phyloP scores from a whole-genome alignment of 1,140 invertebrate species.

The Kradibia gibbosae region DNA sequence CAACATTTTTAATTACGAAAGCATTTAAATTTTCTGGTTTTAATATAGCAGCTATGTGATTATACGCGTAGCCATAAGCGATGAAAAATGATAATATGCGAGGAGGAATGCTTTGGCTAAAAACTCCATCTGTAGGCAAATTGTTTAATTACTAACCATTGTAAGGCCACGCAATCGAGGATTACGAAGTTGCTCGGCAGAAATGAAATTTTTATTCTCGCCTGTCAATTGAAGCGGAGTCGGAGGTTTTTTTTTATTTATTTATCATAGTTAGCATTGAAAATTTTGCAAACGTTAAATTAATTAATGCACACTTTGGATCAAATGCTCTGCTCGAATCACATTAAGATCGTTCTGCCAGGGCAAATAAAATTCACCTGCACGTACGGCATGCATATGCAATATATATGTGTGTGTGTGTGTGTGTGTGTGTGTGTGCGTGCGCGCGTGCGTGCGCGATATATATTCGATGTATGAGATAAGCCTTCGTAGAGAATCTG shows the following conservation, averaged over 20 bases:
- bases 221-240: neutral
- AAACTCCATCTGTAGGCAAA: constrained; percentile 73
- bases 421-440: too few species aligned
- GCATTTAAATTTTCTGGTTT: constrained; percentile 63
- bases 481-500: too few species aligned
- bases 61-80: constrained; percentile 66
- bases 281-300: neutral
- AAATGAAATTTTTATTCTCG: constrained; percentile 45
- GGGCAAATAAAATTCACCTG: too few species aligned
- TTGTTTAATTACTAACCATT: constrained; percentile 69
- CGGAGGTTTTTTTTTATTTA: neutral
- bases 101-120: constrained; percentile 67
- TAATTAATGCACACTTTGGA: neutral
- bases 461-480: too few species aligned
- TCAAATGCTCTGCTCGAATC: neutral
- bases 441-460: too few species aligned
- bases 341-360: neutral
- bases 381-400: too few species aligned
- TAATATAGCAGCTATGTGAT: constrained; percentile 71
- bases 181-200: neutral
- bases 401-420: too few species aligned
- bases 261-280: neutral
- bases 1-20: constrained; percentile 72
- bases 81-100: constrained; percentile 51
- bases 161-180: neutral